These are phyloP conservation scores for Copidosoma aretas DNA, from an alignment of 2,888 invertebrate genomes.

Conservation along the genomic window DNA sequence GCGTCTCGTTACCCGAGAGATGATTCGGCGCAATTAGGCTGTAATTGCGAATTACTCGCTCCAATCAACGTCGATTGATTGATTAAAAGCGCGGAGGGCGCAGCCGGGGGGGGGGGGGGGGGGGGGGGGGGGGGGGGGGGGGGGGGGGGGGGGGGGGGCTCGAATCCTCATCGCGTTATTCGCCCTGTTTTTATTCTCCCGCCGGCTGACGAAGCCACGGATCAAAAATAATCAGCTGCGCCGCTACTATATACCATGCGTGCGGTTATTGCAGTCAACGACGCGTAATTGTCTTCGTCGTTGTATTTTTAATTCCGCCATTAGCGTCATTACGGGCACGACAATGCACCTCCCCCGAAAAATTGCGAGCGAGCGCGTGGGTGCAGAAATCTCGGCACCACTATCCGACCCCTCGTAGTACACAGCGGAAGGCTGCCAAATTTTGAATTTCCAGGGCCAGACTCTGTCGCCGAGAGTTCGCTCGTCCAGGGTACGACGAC, in stretches of 20 bases:
- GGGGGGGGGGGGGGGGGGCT: too few relatives aligned
- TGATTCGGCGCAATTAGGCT: conserved; percentile 30
- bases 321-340: background rate
- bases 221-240: conserved; percentile 22
- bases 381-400: conserved; percentile 1
- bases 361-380: too few relatives aligned
- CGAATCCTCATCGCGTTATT: too few relatives aligned
- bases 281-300: background rate
- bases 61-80: conserved; percentile 37
- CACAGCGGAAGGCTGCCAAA: background rate
- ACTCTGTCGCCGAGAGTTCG: background rate
- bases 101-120: too few relatives aligned
- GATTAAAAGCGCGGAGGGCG: conserved; percentile 19
- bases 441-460: background rate
- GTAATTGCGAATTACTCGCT: conserved; percentile 33
- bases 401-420: background rate
- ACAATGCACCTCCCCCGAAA: too few relatives aligned
- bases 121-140: too few relatives aligned
- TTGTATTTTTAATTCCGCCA: background rate
- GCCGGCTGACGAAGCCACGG: background rate
- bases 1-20: background rate
- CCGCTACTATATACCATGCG: too few relatives aligned
- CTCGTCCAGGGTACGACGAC: background rate
- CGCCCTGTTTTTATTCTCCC: too few relatives aligned
- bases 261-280: too few relatives aligned